Percentiles rank a stretch among this genome's conserved stretches.
These are phyloP conservation scores for Diarsia dahlii DNA, from an alignment of 2,888 invertebrate species.

Conservation along the genomic window DNA sequence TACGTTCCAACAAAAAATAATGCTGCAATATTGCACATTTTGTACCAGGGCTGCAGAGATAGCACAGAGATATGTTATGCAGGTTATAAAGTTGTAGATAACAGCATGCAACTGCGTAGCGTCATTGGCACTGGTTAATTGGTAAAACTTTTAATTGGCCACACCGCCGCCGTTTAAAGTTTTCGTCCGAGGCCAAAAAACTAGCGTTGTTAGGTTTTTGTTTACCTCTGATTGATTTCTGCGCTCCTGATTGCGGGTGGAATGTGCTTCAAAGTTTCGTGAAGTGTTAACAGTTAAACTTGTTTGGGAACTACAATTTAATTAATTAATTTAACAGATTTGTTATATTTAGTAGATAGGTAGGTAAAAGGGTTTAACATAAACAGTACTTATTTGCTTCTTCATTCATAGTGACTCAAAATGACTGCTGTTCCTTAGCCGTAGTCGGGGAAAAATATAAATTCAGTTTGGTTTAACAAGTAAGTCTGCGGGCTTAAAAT, in stretches of 20 bases:
- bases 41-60: constrained; percentile 18
- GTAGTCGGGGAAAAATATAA: neutral
- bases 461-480: neutral
- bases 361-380: neutral
- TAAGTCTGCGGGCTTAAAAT: neutral
- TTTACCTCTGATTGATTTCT: neutral
- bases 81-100: constrained; percentile 49
- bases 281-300: constrained; percentile 13
- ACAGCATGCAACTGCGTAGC: constrained; percentile 58
- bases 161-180: constrained; percentile 62
- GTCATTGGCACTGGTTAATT: constrained; percentile 72
- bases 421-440: neutral
- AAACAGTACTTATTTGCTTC: neutral
- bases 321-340: neutral
- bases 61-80: constrained; percentile 35
- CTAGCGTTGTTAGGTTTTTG: constrained; percentile 36
- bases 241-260: neutral
- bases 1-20: constrained; percentile 21
- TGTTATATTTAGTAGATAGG: neutral
- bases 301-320: constrained; percentile 7
- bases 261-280: constrained; percentile 20
- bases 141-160: constrained; percentile 78
- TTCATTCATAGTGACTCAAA: neutral
- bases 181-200: constrained; percentile 60
- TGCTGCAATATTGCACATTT: constrained; percentile 9